Percentiles rank a stretch among this genome's conserved stretches.
Evolutionary conservation across 2,113 vertebrate genomes (phyloP).

Genomic region (Takifugu flavidus): DNA sequence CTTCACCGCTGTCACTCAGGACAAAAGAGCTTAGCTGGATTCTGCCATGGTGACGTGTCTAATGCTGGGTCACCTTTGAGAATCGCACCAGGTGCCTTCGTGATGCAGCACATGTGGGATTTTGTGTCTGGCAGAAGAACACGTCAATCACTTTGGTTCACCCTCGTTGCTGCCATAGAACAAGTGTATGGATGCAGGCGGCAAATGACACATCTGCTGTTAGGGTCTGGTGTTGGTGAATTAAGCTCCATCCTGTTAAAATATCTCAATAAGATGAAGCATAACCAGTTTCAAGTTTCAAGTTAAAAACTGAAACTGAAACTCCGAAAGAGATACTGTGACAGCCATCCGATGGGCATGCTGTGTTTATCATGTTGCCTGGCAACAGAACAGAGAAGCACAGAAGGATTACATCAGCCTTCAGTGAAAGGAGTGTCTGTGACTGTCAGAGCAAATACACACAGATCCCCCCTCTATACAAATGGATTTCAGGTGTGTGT

Average conservation of each 20-base stretch:
- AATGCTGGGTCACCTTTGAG: slow-evolving; percentile 42
- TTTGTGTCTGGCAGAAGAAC: slow-evolving; percentile 8
- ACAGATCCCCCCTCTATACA: slow-evolving; percentile 9
- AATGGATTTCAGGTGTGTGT: neutral
- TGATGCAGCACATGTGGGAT: neutral
- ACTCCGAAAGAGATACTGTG: neutral
- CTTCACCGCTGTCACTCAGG: slow-evolving; percentile 14
- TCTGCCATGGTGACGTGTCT: slow-evolving; percentile 26
- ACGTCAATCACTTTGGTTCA: neutral
- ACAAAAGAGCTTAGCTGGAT: slow-evolving; percentile 56
- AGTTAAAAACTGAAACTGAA: neutral
- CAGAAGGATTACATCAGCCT: slow-evolving; percentile 20
- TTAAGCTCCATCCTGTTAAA: no score
- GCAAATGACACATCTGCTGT: no score
- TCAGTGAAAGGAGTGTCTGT: slow-evolving; percentile 24
- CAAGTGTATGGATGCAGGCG: no score
- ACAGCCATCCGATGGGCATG: neutral
- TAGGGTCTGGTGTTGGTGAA: no score
- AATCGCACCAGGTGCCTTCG: neutral
- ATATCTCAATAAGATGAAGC: no score
- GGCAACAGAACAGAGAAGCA: slow-evolving; percentile 8
- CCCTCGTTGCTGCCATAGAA: slow-evolving; percentile 5
- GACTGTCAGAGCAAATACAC: slow-evolving; percentile 17
- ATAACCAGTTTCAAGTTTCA: no score
- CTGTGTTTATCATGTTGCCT: slow-evolving; percentile 18